Evolutionary conservation across 2,888 invertebrate species (phyloP).

Genomic region (Labia minor): DNA sequence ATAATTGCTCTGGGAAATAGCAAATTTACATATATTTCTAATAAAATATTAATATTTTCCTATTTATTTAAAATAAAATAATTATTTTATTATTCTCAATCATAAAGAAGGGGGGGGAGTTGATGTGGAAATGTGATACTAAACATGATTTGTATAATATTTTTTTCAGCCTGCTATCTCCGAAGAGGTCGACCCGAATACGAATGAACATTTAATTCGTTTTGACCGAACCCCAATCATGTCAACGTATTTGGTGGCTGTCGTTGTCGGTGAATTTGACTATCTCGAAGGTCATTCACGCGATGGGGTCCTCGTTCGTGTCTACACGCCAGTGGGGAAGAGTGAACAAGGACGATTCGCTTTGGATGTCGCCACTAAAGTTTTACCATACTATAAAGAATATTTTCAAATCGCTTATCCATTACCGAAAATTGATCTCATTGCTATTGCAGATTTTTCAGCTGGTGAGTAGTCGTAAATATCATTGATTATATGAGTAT

Average conservation of each 20-base stretch:
- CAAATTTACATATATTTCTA: no score
- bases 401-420: conserved; percentile 94
- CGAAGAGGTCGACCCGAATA: conserved; percentile 31
- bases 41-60: no score
- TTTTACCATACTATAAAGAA: conserved; percentile 85
- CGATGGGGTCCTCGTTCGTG: conserved; percentile 71
- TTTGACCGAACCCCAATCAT: conserved; percentile 83
- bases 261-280: conserved; percentile 91
- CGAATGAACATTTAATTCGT: conserved; percentile 45
- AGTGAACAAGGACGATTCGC: conserved; percentile 85
- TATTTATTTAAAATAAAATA: no score
- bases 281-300: conserved; percentile 73
- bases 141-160: conserved; percentile 18
- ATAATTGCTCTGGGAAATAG: no score
- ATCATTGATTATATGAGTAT: not conserved
- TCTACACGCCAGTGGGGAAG: conserved; percentile 81
- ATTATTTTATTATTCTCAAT: no score
- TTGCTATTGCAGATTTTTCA: conserved; percentile 91
- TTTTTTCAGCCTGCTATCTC: conserved; percentile 35
- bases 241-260: conserved; percentile 91
- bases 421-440: conserved; percentile 89
- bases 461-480: conserved; percentile 51
- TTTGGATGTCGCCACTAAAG: conserved; percentile 80
- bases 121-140: no score
- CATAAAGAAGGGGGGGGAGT: no score